Percentiles rank a stretch among this genome's conserved stretches.
Evolutionary conservation across 1,140 invertebrate species (phyloP).

Genomic region (Brachionus calyciflorus): DNA sequence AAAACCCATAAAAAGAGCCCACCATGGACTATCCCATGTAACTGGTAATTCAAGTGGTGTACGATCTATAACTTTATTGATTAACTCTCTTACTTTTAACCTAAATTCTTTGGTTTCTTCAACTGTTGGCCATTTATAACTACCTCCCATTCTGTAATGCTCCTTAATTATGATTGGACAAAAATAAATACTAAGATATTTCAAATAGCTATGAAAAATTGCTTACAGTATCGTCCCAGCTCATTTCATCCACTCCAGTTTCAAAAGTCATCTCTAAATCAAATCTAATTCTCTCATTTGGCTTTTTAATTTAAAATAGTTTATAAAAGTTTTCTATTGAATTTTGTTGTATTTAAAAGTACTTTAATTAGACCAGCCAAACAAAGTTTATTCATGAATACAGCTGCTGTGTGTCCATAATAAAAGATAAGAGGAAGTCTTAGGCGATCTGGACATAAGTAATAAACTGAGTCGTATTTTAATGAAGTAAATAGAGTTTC

Average conservation of each 20-base stretch:
- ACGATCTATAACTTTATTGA: slow-evolving; percentile 55
- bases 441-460: slow-evolving; percentile 54
- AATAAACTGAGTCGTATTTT: slow-evolving; percentile 20
- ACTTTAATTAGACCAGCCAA: slow-evolving; percentile 56
- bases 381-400: slow-evolving; percentile 59
- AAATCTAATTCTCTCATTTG: slow-evolving; percentile 53
- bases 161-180: background rate
- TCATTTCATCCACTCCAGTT: slow-evolving; percentile 62
- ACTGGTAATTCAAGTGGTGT: slow-evolving; percentile 57
- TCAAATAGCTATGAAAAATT: slow-evolving; percentile 50
- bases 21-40: slow-evolving; percentile 57
- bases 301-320: no score
- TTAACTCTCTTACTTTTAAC: slow-evolving; percentile 52
- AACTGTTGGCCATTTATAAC: slow-evolving; percentile 56
- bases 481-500: slow-evolving; percentile 13
- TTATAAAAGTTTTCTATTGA: no score
- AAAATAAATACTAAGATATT: background rate
- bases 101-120: slow-evolving; percentile 56
- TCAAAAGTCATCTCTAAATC: slow-evolving; percentile 59
- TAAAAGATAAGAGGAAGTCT: slow-evolving; percentile 60
- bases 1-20: slow-evolving; percentile 59
- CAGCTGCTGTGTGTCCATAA: slow-evolving; percentile 58
- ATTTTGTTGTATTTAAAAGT: no score
- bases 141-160: slow-evolving; percentile 55
- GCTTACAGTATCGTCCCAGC: slow-evolving; percentile 61